Percentiles rank a stretch among this genome's conserved stretches.
Evolutionary conservation across 2,797 vertebrate genomes (phyloP).

Genomic region (Gymnoscopelus microlampas): DNA sequence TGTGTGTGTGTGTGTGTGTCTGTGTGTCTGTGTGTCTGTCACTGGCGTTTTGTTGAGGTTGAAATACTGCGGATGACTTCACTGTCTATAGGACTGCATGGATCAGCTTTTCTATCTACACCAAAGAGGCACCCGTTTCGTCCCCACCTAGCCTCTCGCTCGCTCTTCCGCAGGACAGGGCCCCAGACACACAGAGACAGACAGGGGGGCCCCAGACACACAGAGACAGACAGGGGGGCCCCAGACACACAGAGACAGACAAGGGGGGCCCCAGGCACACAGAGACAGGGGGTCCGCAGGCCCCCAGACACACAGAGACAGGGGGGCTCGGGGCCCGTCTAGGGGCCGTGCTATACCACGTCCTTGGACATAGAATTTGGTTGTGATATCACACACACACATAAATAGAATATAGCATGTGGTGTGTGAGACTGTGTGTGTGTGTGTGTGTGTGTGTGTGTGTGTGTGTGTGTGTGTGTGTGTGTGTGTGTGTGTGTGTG

Average conservation of each 20-base stretch:
- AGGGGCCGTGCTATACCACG: constrained; percentile 31
- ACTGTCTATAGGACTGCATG: constrained; percentile 38
- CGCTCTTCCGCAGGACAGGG: constrained; percentile 42
- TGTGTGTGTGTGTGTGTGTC: too few species aligned
- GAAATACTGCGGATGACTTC: constrained; percentile 53
- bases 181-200: neutral
- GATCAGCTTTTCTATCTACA: constrained; percentile 59
- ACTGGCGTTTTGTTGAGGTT: constrained; percentile 32
- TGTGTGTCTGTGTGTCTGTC: too few species aligned
- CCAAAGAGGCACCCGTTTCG: constrained; percentile 20
- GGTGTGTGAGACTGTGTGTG: too few species aligned
- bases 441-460: too few species aligned
- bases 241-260: too few species aligned
- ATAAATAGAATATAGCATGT: too few species aligned
- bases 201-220: too few species aligned
- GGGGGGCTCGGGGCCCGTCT: constrained; percentile 47
- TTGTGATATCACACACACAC: too few species aligned
- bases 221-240: too few species aligned
- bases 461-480: too few species aligned
- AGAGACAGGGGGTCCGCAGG: too few species aligned
- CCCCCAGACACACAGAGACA: too few species aligned
- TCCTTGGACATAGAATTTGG: neutral
- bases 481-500: constrained; percentile 2
- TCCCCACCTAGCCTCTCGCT: constrained; percentile 26
- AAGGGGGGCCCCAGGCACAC: neutral